phyloP scores from a whole-genome alignment of 2,888 invertebrate genomes.

The Meandrusa payeni region DNA sequence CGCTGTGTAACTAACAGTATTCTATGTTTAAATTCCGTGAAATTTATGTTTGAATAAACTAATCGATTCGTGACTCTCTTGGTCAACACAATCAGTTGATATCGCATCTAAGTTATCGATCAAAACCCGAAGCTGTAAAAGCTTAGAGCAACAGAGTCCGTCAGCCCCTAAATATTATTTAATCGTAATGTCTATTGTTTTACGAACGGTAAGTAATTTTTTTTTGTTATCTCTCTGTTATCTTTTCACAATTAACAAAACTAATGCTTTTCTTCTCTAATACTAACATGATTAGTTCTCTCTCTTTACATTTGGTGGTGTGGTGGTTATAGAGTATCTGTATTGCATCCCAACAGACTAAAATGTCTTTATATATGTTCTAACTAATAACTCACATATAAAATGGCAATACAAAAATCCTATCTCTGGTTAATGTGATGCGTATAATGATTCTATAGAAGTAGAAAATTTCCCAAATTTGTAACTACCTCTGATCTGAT shows the following conservation, averaged over 20 bases:
- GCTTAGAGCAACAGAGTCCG: no score
- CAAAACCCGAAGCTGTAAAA: no score
- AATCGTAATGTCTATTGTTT: slow-evolving; percentile 18
- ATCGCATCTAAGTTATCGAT: no score
- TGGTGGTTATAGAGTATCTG: slow-evolving; percentile 62
- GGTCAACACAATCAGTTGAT: no score
- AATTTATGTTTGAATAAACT: no score
- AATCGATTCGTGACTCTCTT: no score
- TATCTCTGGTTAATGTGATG: slow-evolving; percentile 66
- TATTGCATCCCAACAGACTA: slow-evolving; percentile 26
- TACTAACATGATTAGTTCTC: slow-evolving; percentile 34
- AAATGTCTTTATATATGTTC: slow-evolving; percentile 12
- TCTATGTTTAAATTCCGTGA: no score
- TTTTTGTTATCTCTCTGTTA: slow-evolving; percentile 40
- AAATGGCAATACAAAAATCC: slow-evolving; percentile 47
- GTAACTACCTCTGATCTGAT: neutral
- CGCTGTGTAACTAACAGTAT: slow-evolving; percentile 55
- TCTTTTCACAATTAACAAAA: slow-evolving; percentile 35
- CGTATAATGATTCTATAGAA: slow-evolving; percentile 42
- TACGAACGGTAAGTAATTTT: slow-evolving; percentile 57
- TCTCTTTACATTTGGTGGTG: slow-evolving; percentile 61
- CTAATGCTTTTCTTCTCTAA: slow-evolving; percentile 66
- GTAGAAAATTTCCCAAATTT: slow-evolving; percentile 16
- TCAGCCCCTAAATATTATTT: slow-evolving; percentile 5
- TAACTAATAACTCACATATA: slow-evolving; percentile 24